Conservation (phyloP, 2,888 invertebrate genomes). For the Oxycera nigricornis region DNA sequence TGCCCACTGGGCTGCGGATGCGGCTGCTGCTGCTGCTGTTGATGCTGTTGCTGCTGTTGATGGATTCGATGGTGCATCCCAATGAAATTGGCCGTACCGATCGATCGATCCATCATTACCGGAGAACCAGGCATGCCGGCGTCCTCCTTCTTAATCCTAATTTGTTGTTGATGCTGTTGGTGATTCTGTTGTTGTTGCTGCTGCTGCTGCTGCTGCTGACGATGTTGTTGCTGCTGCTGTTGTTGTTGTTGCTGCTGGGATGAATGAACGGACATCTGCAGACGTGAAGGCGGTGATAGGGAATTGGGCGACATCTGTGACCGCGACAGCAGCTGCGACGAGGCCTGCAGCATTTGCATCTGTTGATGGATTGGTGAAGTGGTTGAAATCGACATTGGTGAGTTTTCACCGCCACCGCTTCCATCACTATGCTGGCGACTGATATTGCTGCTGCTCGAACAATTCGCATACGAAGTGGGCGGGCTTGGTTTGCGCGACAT, state of each 20-base stretch:
- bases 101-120: conserved; percentile 51
- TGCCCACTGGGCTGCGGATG: conserved; percentile 46
- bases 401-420: conserved; percentile 49
- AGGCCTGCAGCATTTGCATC: conserved; percentile 57
- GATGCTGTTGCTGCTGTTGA: conserved; percentile 29
- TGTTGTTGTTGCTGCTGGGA: conserved; percentile 53
- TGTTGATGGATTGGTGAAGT: conserved; percentile 59
- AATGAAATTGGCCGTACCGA: conserved; percentile 45
- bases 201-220: conserved; percentile 54
- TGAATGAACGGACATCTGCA: conserved; percentile 52
- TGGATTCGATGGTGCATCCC: conserved; percentile 51
- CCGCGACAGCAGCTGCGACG: conserved; percentile 53
- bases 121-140: conserved; percentile 32
- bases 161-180: conserved; percentile 54
- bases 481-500: conserved; percentile 49
- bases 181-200: conserved; percentile 57
- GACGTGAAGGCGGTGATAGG: conserved; percentile 52
- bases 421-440: conserved; percentile 50
- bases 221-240: conserved; percentile 45
- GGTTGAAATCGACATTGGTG: conserved; percentile 53
- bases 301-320: conserved; percentile 55
- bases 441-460: conserved; percentile 45
- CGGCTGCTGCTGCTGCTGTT: conserved; percentile 48
- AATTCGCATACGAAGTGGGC: conserved; percentile 48
- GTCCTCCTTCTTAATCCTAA: conserved; percentile 58